A percentile compares a stretch with the other conserved stretches of the same genome.
Evolutionary conservation across 1,140 invertebrate species (phyloP).

Genomic region (Aphis craccivora): DNA sequence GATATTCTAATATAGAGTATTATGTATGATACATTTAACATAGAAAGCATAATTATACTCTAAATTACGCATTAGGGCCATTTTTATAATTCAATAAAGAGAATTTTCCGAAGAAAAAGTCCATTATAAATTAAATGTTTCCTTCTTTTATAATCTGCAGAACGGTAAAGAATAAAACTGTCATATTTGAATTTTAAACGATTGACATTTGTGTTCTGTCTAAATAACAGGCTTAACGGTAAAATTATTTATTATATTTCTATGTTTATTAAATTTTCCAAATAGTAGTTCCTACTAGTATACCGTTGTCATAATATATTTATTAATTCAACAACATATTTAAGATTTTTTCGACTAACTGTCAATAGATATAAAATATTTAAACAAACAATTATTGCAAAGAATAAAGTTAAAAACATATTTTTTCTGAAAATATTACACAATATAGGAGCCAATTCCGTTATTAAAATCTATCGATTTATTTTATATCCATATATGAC

Average conservation of each 20-base stretch:
- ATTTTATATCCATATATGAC: background rate
- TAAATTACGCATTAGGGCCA: background rate
- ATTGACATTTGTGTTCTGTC: background rate
- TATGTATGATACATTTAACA: background rate
- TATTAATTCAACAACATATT: background rate
- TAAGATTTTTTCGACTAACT: background rate
- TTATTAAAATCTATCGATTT: background rate
- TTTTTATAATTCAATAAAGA: background rate
- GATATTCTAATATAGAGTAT: background rate
- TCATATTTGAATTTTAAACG: background rate
- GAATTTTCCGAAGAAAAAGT: background rate
- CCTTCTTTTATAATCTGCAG: background rate
- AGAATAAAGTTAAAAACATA: background rate
- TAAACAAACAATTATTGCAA: background rate
- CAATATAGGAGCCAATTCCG: background rate
- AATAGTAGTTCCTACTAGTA: background rate
- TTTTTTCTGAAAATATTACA: background rate
- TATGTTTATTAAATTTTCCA: background rate
- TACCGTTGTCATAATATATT: background rate
- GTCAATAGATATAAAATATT: background rate
- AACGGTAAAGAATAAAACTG: background rate
- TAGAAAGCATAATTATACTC: background rate
- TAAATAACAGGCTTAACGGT: background rate
- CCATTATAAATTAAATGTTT: background rate
- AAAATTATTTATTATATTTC: background rate